Evolutionary conservation across 2,888 invertebrate species (phyloP).

Genomic region (Lacanobia wlatinum): DNA sequence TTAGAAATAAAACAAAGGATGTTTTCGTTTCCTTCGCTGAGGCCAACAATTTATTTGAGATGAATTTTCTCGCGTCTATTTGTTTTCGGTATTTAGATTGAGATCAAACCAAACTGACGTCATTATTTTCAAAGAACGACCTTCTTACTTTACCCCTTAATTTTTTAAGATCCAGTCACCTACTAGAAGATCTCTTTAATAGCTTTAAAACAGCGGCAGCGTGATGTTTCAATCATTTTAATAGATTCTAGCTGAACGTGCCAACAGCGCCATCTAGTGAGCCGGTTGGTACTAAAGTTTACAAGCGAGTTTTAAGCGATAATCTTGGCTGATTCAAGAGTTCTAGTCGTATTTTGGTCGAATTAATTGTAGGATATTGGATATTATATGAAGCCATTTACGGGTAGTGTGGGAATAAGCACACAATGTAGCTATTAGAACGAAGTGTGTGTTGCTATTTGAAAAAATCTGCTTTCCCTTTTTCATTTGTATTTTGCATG

Average conservation of each 20-base stretch:
- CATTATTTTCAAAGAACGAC: neutral
- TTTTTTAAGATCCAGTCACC: neutral
- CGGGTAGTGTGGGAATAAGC: no score
- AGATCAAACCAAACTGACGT: neutral
- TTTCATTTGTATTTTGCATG: no score
- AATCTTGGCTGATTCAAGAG: neutral
- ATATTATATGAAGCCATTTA: no score
- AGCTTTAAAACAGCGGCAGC: neutral
- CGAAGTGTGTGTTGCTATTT: no score
- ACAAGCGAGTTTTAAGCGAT: neutral
- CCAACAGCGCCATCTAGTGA: constrained; percentile 32
- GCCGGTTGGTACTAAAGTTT: neutral
- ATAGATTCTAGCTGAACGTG: no score
- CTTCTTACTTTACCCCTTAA: neutral
- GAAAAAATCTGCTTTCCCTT: no score
- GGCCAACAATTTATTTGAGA: neutral
- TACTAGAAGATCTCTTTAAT: neutral
- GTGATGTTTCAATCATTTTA: neutral
- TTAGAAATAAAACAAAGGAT: constrained; percentile 49
- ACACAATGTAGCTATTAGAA: no score
- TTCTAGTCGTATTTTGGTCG: neutral
- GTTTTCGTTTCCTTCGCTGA: constrained; percentile 21
- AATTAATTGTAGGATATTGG: no score
- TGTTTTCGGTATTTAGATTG: no score
- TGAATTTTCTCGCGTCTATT: neutral